Evolutionary conservation across 2,113 vertebrate species (phyloP), one percentile per base, ranked within the genome.

Genomic region (Ceratotherium simum): DNA sequence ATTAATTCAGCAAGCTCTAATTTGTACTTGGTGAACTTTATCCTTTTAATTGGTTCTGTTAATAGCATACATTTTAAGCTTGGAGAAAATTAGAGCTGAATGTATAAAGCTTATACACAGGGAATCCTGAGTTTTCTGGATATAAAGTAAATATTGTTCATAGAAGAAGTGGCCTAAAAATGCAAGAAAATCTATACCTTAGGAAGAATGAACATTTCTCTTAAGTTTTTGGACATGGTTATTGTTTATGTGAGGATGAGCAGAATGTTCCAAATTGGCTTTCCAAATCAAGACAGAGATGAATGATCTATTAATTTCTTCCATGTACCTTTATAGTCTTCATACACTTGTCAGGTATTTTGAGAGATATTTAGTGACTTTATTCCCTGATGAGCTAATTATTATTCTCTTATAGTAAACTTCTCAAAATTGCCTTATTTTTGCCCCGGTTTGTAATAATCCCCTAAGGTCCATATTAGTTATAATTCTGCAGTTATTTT

Each of bases 41-140:
- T 94, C 81, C 93, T 96, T 93, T 97, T 96, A 97, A 97, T 95
- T 94, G 84, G 36, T 94, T 54, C 80, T 95, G 80, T 81, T 97
- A 95, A 93, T 91, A 81, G 42, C 65, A 58, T 95, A 81, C 91
- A 62, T 93, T 94, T 80, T 88, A 54, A 86, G 85, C 88, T 73
- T 80, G 42, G 64, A 90, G 67, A 88, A 95, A 93, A 90, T 90
- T 27, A 95, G 69, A 84, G 46, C n/a, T 94, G 84, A 87, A 70
- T 80, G n/a, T 78, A 54, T 80, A 80, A 92, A 95, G 80, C 88
- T 85, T 60, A 51, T 79, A 12, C 11, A 75, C 58, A 84, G 2
- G 51, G n/a, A 94, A 90, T 90, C 10, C 13, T 80, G 31, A 90
- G 46, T 90, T 94, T 73, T 87, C 62, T 83, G 58, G 48, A 54